Evolutionary conservation across 1,140 invertebrate species (phyloP), one percentile per base, ranked within the genome.

Genomic region (Macrotrachela quadricornifera): DNA sequence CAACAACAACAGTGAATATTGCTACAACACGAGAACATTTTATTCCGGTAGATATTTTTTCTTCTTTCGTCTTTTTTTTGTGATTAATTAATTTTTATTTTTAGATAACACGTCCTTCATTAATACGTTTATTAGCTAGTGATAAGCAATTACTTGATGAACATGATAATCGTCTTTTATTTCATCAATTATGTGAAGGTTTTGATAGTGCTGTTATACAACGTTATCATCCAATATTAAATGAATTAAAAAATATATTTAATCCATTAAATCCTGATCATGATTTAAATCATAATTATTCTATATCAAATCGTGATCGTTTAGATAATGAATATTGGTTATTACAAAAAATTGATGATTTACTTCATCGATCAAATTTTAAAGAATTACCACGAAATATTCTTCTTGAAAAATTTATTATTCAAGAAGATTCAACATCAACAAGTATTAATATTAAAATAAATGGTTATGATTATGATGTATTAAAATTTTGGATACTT

Each of bases 201-300:
- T 30, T 30, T 30, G 65, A 69, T 56, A 59, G 56, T 49, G 64
- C 61, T 38, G 60, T 67, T 13, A 59, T 63, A 18, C 66, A 63
- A 52, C 61, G 61, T 56, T 67, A 69, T 49, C 57, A 64, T 49
- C 60, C 61, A 10, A 55, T 64, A 16, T 54, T 67, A 15, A 58
- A 63, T 53, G 62, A 69, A 44, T 50, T 66, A 6, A 66, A 69
- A 30, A 30, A 30, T 30, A 4, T 68, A 21, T 69, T 69, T 63
- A 65, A 69, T 54, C 65, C 67, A 15, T 61, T 67, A 42, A 69
- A 67, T 54, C 67, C 67, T 10, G 67, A 69, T 56, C 67, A 67
- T 52, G 67, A 69, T 54, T 67, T 65, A 16, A 57, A 66, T 10
- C 53, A 58, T 15, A 63, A 64, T 10, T 44, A 63, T 12, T 51